These are phyloP conservation scores for Thumatha senex DNA, from an alignment of 2,888 invertebrate genomes.

Conservation along the genomic window DNA sequence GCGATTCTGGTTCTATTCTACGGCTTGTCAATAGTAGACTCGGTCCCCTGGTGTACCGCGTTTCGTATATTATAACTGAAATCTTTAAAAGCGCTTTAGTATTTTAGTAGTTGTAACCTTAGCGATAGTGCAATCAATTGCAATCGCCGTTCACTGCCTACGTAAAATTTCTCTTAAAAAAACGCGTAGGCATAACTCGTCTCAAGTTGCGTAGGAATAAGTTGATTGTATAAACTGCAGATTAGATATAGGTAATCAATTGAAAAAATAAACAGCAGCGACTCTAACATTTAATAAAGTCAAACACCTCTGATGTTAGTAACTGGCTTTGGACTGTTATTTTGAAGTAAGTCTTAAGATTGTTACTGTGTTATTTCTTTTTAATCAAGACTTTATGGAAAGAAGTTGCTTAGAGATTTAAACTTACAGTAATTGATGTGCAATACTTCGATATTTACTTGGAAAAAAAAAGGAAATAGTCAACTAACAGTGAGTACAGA, in stretches of 20 bases:
- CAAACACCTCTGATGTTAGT: no score
- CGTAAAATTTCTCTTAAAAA: constrained; percentile 1
- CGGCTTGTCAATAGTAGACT: no score
- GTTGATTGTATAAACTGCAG: neutral
- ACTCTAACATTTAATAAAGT: no score
- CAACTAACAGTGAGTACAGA: neutral
- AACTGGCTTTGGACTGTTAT: no score
- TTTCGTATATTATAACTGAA: no score
- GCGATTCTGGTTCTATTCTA: no score
- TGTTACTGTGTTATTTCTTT: no score
- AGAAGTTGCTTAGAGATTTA: neutral
- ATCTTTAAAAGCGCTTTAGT: no score
- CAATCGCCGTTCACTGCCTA: neutral
- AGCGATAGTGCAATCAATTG: neutral
- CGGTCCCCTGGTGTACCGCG: no score
- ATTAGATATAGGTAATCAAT: neutral
- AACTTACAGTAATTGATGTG: neutral
- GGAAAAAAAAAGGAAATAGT: constrained; percentile 15
- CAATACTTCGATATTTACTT: constrained; percentile 29
- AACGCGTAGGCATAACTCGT: constrained; percentile 3
- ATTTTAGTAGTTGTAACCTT: no score
- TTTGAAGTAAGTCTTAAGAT: no score
- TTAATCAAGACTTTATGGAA: neutral
- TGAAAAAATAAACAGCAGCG: neutral
- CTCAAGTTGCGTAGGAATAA: constrained; percentile 8